Conservation (phyloP, 2,113 vertebrate species). For the Bucco capensis region DNA sequence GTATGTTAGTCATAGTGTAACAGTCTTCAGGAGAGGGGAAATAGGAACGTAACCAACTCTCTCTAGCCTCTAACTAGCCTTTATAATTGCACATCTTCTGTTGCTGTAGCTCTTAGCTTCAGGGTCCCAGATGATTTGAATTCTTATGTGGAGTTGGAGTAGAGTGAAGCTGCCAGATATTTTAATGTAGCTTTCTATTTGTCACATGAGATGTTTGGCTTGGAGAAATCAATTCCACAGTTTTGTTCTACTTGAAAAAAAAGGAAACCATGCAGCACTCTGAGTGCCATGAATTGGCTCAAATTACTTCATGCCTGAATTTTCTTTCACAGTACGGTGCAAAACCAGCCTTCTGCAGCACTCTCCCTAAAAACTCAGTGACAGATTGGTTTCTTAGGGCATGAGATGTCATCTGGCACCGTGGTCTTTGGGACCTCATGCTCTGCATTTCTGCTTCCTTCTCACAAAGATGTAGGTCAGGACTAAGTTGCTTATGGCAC, state of each 20-base stretch:
- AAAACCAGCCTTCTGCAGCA: background rate
- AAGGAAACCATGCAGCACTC: background rate
- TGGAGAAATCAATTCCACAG: background rate
- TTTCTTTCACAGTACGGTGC: background rate
- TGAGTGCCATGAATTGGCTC: background rate
- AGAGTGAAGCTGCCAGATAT: background rate
- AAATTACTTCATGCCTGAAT: background rate
- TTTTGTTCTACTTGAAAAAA: background rate
- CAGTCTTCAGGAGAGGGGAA: background rate
- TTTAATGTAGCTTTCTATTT: background rate
- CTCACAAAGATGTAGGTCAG: background rate
- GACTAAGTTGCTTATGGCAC: background rate
- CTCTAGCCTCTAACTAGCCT: background rate
- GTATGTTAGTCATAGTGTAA: background rate
- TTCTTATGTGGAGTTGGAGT: background rate
- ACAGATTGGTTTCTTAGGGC: background rate
- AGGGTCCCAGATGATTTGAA: background rate
- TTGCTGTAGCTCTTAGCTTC: background rate
- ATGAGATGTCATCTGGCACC: background rate
- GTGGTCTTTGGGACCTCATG: background rate
- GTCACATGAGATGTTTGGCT: constrained; percentile 4
- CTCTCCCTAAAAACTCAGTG: background rate
- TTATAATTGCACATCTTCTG: background rate
- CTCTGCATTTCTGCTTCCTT: background rate
- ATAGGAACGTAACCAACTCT: background rate